Base-by-base conservation (phyloP, 2,797 vertebrate species). In the Tamandua tetradactyla region DNA sequence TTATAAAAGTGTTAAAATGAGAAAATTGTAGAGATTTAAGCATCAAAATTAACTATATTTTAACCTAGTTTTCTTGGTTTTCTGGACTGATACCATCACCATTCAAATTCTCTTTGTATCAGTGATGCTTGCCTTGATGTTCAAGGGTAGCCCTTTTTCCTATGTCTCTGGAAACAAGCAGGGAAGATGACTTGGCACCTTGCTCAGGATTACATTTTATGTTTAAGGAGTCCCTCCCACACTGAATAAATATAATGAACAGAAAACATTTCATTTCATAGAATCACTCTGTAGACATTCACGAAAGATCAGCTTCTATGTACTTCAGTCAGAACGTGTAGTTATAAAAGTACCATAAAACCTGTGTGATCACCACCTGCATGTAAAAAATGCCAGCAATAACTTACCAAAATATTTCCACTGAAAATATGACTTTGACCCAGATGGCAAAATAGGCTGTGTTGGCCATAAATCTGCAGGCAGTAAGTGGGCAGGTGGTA, bases 381-480 rank as follows among this genome's bases (percentile, higher is more conserved):
- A 95, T 97, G 93, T 93, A 95, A 95, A 96, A 97, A 96, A 91
- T 91, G 92, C 83, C 88, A 95, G 96, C 91, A 82, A 93, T 96
- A 95, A 97, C 94, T 97, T 95, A 96, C 92, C 94, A 94, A 97
- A 96, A 97, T 97, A 97, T 96, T 97, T 97, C 92, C 95, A 96
- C 92, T 95, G 97, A 97, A 97, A 97, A 97, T 97, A 97, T 93
- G 95, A 97, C 96, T 97, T 97, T 97, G 97, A 97, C 97, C 97
- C 97, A 97, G 96, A 97, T 97, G 97, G 97, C 95, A 97, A 96
- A 96, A 95, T 96, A 79, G 95, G 87, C 95, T 93, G 74, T 0
- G 0, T 91, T 95, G 95, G 93, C 93, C 91, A 57, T 95, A 96
- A 97, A 96, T 97, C 95, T 95, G 68, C 59, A 94, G 80, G 75